These are phyloP conservation scores for Neomicropteryx cornuta DNA, from an alignment of 1,140 invertebrate genomes.

Conservation along the genomic window DNA sequence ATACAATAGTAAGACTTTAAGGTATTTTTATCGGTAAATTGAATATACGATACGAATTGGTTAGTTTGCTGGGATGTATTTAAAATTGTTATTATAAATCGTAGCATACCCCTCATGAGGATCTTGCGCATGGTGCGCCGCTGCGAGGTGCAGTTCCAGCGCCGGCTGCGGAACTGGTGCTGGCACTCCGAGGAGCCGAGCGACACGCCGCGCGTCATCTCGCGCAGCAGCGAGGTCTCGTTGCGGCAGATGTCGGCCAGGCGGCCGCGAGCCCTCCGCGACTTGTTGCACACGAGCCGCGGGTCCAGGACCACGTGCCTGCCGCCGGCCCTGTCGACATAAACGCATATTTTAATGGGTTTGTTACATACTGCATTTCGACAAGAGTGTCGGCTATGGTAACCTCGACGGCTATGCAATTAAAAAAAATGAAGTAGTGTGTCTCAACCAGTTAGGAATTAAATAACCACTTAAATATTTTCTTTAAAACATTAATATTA, in stretches of 20 bases:
- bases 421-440: too few species aligned
- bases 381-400: too few species aligned
- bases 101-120: constrained; percentile 60
- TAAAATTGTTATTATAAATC: too few species aligned
- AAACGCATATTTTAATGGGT: constrained; percentile 4
- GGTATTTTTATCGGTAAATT: too few species aligned
- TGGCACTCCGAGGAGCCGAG: constrained; percentile 74
- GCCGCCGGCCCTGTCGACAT: constrained; percentile 54
- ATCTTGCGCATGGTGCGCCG: constrained; percentile 70
- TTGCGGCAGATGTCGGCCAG: constrained; percentile 66
- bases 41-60: too few species aligned
- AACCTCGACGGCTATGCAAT: too few species aligned
- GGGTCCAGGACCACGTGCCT: constrained; percentile 82
- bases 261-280: constrained; percentile 58
- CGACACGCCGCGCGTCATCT: constrained; percentile 65
- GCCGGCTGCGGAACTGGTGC: constrained; percentile 68
- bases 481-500: too few species aligned
- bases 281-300: constrained; percentile 70
- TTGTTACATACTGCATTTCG: too few species aligned
- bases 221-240: constrained; percentile 61
- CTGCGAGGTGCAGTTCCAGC: constrained; percentile 77
- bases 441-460: too few species aligned
- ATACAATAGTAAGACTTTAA: too few species aligned
- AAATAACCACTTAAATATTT: too few species aligned
- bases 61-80: too few species aligned